Percentiles rank a stretch among this genome's conserved stretches.
Evolutionary conservation across 2,113 vertebrate species (phyloP).

Genomic region (Vombatus ursinus): DNA sequence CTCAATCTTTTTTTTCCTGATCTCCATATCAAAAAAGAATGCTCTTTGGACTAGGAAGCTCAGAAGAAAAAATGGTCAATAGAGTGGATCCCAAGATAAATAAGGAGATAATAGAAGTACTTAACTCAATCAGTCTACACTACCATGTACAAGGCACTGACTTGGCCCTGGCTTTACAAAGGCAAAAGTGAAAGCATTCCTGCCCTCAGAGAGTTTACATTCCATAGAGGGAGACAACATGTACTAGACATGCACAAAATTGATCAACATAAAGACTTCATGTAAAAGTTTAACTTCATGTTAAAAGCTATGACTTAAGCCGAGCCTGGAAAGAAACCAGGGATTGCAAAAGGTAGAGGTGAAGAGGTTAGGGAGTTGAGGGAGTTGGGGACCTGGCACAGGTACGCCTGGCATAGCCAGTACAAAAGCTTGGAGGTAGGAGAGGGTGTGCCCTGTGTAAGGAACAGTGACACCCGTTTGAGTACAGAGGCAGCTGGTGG

Average conservation of each 20-base stretch:
- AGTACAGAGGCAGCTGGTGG: background rate
- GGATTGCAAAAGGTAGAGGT: background rate
- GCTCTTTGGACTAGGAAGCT: background rate
- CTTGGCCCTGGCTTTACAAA: background rate
- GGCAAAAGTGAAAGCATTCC: background rate
- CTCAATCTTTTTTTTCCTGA: background rate
- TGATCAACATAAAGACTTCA: background rate
- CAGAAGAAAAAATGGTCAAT: background rate
- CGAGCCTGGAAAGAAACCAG: background rate
- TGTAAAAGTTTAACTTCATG: background rate
- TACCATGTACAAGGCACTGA: background rate
- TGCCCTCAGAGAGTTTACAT: background rate
- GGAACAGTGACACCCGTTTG: background rate
- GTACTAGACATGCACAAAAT: background rate
- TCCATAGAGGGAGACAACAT: background rate
- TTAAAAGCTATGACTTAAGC: background rate
- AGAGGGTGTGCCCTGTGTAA: background rate
- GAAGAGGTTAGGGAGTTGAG: background rate
- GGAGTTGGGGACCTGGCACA: too few relatives aligned
- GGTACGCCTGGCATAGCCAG: background rate
- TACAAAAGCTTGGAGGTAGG: background rate
- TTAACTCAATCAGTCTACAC: background rate
- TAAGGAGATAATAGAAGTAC: background rate
- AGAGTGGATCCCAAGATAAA: background rate
- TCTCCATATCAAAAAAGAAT: background rate